Evolutionary conservation across 2,888 invertebrate species (phyloP).

Genomic region (Perizoma affinitatum): DNA sequence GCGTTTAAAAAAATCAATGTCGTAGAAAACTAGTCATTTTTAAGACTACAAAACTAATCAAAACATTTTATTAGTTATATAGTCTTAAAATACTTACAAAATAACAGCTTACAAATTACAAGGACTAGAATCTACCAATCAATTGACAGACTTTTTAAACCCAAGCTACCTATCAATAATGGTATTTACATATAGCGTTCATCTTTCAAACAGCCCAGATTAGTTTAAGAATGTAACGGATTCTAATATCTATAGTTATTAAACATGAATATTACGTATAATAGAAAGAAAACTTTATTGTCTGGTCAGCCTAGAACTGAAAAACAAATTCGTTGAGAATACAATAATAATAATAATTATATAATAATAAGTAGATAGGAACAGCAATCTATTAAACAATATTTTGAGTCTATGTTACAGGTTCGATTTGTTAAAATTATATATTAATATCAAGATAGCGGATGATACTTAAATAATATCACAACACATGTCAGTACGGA

Average conservation of each 20-base stretch:
- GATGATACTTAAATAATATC: conserved; percentile 46
- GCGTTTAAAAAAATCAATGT: conserved; percentile 53
- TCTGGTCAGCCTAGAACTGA: conserved; percentile 59
- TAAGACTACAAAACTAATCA: too few relatives aligned
- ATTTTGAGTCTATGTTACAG: too few relatives aligned
- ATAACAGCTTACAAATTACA: conserved; percentile 16
- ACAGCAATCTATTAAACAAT: conserved; percentile 30
- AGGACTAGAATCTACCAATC: conserved; percentile 24
- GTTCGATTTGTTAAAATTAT: too few relatives aligned
- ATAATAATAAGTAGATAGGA: conserved; percentile 30
- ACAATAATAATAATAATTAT: background rate
- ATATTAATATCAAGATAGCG: conserved; percentile 56
- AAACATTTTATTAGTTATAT: conserved; percentile 30
- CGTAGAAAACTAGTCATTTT: conserved; percentile 51
- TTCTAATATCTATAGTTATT: conserved; percentile 8
- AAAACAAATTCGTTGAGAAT: conserved; percentile 33
- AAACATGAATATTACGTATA: conserved; percentile 10
- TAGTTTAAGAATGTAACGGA: conserved; percentile 1
- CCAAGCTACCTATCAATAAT: conserved; percentile 1
- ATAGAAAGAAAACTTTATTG: conserved; percentile 56
- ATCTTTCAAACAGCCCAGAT: conserved; percentile 5
- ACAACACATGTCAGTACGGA: conserved; percentile 50
- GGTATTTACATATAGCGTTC: background rate
- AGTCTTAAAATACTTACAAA: conserved; percentile 25
- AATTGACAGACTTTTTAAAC: conserved; percentile 17